These are phyloP conservation scores for Spisula subtruncata DNA, from an alignment of 2,888 invertebrate species.

Conservation along the genomic window DNA sequence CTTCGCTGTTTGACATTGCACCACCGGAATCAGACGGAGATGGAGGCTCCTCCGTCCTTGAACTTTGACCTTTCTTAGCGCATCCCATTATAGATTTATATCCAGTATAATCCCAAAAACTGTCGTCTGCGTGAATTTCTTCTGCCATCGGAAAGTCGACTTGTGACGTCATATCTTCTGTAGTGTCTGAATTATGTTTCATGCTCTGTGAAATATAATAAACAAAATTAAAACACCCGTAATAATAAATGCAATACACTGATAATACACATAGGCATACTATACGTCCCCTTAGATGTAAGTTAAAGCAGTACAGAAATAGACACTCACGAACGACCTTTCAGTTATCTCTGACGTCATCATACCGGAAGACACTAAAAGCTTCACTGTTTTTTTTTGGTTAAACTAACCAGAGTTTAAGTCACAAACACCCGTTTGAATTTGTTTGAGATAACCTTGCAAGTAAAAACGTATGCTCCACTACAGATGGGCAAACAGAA, in stretches of 20 bases:
- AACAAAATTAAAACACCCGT: background rate
- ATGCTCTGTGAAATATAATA: slow-evolving; percentile 68
- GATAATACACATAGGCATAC: too few species aligned
- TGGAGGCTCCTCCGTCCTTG: slow-evolving; percentile 80
- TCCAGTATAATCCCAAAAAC: slow-evolving; percentile 77
- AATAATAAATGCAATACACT: too few species aligned
- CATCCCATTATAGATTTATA: slow-evolving; percentile 68
- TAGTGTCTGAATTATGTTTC: slow-evolving; percentile 53
- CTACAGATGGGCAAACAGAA: background rate
- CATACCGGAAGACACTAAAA: background rate
- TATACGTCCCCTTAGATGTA: too few species aligned
- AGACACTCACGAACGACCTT: too few species aligned
- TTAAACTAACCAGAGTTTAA: background rate
- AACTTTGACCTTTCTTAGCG: slow-evolving; percentile 70
- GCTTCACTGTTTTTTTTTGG: background rate
- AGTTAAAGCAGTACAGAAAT: too few species aligned
- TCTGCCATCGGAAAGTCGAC: slow-evolving; percentile 75
- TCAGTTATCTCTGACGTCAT: too few species aligned
- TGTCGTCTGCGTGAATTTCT: slow-evolving; percentile 74
- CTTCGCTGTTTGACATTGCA: slow-evolving; percentile 82
- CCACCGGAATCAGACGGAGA: slow-evolving; percentile 85
- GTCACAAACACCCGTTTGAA: background rate
- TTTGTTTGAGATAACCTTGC: background rate
- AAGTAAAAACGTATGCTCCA: background rate
- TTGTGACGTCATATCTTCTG: slow-evolving; percentile 68